These are phyloP conservation scores for Kryptopterus vitreolus DNA, from an alignment of 2,797 vertebrate species.

Conservation along the genomic window DNA sequence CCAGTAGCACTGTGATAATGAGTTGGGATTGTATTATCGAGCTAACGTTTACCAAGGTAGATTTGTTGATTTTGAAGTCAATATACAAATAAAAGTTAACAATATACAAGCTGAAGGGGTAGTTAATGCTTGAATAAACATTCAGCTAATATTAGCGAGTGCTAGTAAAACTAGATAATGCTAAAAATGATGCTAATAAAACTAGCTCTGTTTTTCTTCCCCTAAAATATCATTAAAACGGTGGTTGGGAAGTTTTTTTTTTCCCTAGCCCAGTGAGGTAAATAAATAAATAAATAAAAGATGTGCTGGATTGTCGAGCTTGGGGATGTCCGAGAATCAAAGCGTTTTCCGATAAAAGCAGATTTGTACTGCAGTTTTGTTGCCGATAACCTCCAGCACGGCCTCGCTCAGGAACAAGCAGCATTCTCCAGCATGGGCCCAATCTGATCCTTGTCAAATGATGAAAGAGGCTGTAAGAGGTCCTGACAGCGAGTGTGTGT, in stretches of 20 bases:
- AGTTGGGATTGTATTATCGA: not conserved
- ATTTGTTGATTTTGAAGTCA: not conserved
- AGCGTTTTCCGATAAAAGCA: slow-evolving; percentile 60
- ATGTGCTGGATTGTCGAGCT: not conserved
- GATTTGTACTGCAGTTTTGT: slow-evolving; percentile 16
- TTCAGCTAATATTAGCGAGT: not conserved
- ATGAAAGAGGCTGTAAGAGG: slow-evolving; percentile 59
- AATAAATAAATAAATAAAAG: no score
- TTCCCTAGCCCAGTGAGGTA: not conserved
- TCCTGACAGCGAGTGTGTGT: slow-evolving; percentile 47
- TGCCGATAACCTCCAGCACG: slow-evolving; percentile 34
- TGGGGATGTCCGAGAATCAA: not conserved
- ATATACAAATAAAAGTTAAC: not conserved
- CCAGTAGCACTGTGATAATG: not conserved
- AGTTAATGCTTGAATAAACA: not conserved
- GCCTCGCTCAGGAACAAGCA: slow-evolving; percentile 42
- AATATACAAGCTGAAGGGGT: not conserved
- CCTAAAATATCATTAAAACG: not conserved
- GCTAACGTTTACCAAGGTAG: not conserved
- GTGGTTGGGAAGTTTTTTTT: not conserved
- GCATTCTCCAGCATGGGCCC: slow-evolving; percentile 46
- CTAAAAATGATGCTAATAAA: no score
- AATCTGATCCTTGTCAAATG: slow-evolving; percentile 62
- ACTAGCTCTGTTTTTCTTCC: not conserved
- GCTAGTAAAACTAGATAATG: not conserved